A percentile compares a stretch with the other conserved stretches of the same genome.
phyloP scores from a whole-genome alignment of 1,140 invertebrate species.

The Danaus plexippus region DNA sequence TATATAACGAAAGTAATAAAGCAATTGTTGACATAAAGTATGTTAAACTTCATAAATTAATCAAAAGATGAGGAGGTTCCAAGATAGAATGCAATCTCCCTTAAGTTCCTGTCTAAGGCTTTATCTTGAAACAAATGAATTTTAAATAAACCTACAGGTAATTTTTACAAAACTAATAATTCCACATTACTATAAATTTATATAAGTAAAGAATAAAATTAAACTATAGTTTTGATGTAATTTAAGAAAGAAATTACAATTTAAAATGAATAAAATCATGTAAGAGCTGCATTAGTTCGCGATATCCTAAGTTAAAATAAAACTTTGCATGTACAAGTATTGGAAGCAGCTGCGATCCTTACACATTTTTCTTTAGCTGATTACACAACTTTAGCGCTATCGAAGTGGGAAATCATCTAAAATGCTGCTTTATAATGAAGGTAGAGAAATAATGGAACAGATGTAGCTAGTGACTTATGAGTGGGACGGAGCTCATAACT shows the following conservation, averaged over 20 bases:
- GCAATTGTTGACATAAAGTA: constrained; percentile 60
- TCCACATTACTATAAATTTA: too few species aligned
- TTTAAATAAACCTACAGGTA: too few species aligned
- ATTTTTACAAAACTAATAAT: too few species aligned
- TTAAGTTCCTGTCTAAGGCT: not conserved
- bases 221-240: too few species aligned
- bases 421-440: constrained; percentile 30
- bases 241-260: too few species aligned
- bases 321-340: constrained; percentile 23
- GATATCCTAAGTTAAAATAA: constrained; percentile 18
- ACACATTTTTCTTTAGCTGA: constrained; percentile 17
- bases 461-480: constrained; percentile 48
- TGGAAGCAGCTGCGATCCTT: constrained; percentile 16
- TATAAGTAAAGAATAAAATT: too few species aligned
- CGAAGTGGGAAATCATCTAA: constrained; percentile 33
- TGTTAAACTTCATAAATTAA: constrained; percentile 61
- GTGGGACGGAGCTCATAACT: constrained; percentile 51
- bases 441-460: constrained; percentile 43
- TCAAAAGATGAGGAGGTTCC: constrained; percentile 49
- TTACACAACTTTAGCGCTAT: constrained; percentile 14
- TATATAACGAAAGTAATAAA: constrained; percentile 49
- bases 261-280: not conserved
- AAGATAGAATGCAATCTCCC: constrained; percentile 66
- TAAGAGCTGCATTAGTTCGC: constrained; percentile 14
- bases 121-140: too few species aligned